These are phyloP conservation scores for Cossypha niveicapilla DNA, from an alignment of 2,797 vertebrate genomes.

Conservation along the genomic window DNA sequence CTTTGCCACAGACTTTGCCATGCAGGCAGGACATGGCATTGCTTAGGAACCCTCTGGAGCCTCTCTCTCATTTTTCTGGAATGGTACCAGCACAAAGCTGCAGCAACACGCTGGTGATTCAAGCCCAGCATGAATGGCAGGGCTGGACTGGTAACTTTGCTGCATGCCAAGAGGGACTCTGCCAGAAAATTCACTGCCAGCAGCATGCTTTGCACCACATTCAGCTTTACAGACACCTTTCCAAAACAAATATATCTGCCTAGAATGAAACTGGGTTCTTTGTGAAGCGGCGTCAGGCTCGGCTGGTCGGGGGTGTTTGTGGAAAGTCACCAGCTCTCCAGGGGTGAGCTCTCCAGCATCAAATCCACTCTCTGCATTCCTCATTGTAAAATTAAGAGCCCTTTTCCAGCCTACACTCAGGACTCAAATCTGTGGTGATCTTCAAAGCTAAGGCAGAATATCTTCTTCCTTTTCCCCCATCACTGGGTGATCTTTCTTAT, in stretches of 20 bases:
- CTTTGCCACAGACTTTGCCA: background rate
- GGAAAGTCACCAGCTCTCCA: background rate
- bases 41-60: background rate
- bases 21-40: background rate
- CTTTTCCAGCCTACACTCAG: background rate
- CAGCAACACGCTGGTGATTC: background rate
- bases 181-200: background rate
- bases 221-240: background rate
- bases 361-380: background rate
- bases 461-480: background rate
- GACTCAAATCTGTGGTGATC: background rate
- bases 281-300: background rate
- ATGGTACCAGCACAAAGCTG: background rate
- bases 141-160: background rate
- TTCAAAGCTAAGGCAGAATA: background rate
- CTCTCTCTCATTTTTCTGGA: background rate
- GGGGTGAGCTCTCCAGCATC: background rate
- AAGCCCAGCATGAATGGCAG: background rate
- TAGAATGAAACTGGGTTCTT: background rate
- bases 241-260: constrained; percentile 4
- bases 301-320: background rate
- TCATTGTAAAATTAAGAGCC: background rate
- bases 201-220: background rate
- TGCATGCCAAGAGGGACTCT: background rate
- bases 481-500: background rate